Base-by-base conservation (phyloP, 1,140 invertebrate species). In the Drosophila leontia region DNA sequence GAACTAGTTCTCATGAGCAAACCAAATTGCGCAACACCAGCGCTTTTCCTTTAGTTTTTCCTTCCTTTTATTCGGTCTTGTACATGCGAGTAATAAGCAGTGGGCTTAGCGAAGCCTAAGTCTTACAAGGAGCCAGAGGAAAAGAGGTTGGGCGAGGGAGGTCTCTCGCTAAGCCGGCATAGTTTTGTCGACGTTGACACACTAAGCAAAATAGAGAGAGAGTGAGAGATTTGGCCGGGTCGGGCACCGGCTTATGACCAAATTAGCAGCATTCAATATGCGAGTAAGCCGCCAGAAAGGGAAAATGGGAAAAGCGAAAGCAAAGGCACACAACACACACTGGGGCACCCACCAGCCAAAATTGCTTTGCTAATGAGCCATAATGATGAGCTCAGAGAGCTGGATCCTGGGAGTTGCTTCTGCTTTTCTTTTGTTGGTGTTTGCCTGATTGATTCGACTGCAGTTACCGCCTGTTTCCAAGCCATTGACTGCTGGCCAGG, bases 351-450 rank as follows among this genome's bases (percentile, higher is more conserved):
- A 79, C 45, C 61, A 48, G 62, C 48, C 29, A 70, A 87, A 87
- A 87, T 90, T 90, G 85, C 85, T 90, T 68, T 87, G 81, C 84
- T 87, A 87, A 87, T 87, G 84, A 87, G 85, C 85, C 84, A 87
- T 87, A 90, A 87, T 90, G 81, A 87, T 78, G 81, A 84, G 84
- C 81, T 85, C 53, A 23, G 35, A 45, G 44, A 72, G 80, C 15
- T 17, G 4, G 50, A 34, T 17, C 9, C 84, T 71, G 58, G 67
- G 68, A 45, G 50, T 7, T 65, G 45, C 68, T 69, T 85, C 63
- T 63, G 41, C 41, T 29, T 35, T 61, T 51, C 59, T 37, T 44
- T 80, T 75, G 67, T 74, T 68, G 68, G 67, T 77, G 80, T 58
- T 57, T 71, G 74, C 50, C 64, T 87, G 84, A 87, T 90, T 87